These are phyloP conservation scores for Drosophila repletoides DNA, from an alignment of 1,140 invertebrate species.

Conservation along the genomic window DNA sequence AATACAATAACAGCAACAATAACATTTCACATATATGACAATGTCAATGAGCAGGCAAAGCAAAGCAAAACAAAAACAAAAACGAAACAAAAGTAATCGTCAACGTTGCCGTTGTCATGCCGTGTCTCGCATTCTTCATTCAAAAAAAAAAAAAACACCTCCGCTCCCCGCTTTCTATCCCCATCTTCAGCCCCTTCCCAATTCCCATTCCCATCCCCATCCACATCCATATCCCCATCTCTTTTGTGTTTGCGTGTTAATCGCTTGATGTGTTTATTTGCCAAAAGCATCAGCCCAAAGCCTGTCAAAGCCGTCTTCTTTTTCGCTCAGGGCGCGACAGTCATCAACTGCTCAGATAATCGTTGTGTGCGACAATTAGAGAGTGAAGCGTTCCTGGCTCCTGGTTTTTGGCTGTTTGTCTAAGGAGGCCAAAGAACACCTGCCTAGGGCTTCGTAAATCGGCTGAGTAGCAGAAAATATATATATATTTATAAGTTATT, in stretches of 20 bases:
- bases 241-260: constrained; percentile 56
- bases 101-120: constrained; percentile 8
- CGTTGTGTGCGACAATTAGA: constrained; percentile 64
- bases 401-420: no score
- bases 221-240: background rate
- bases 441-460: no score
- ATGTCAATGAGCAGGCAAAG: constrained; percentile 29
- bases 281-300: constrained; percentile 24
- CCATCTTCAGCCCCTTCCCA: background rate
- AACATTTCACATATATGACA: constrained; percentile 26
- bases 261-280: constrained; percentile 72
- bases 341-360: constrained; percentile 41
- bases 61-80: background rate
- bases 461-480: no score
- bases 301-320: constrained; percentile 3
- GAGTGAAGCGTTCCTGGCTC: background rate
- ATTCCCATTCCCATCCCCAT: no score
- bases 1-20: constrained; percentile 27
- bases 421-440: no score
- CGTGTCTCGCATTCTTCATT: background rate
- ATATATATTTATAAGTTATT: no score
- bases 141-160: background rate
- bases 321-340: background rate
- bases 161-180: background rate
- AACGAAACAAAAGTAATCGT: constrained; percentile 29